Percentiles rank a stretch among this genome's conserved stretches.
phyloP scores from a whole-genome alignment of 1,140 invertebrate genomes.

The Musca vetustissima region DNA sequence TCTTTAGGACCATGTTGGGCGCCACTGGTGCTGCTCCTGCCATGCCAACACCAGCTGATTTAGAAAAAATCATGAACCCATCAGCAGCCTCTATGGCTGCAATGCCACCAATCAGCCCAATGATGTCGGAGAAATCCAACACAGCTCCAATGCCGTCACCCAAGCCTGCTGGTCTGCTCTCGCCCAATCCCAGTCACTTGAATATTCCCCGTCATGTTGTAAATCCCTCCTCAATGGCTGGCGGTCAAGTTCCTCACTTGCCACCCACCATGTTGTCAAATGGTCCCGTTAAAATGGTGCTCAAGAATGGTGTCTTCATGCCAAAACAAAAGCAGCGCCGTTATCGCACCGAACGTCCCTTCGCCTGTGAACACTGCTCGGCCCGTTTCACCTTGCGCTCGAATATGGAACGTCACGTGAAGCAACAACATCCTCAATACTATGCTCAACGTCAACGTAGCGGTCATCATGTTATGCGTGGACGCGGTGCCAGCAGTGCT shows the following conservation, averaged over 20 bases:
- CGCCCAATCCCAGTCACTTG: conserved; percentile 19
- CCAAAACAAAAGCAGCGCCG: conserved; percentile 88
- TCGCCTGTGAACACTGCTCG: conserved; percentile 84
- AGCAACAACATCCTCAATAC: conserved; percentile 87
- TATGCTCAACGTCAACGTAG: conserved; percentile 74
- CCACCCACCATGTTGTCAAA: conserved; percentile 30
- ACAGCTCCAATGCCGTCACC: conserved; percentile 24
- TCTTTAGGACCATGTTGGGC: conserved; percentile 25
- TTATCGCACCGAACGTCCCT: conserved; percentile 88
- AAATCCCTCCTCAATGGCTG: not conserved
- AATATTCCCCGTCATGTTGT: conserved; percentile 12
- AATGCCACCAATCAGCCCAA: conserved; percentile 27
- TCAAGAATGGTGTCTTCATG: conserved; percentile 85
- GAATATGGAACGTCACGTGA: conserved; percentile 92
- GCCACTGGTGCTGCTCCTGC: not conserved
- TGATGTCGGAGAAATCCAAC: conserved; percentile 26
- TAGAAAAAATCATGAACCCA: conserved; percentile 17
- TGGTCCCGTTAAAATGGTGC: conserved; percentile 83
- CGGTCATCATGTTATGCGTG: conserved; percentile 54
- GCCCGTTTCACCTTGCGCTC: conserved; percentile 86
- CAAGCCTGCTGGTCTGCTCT: conserved; percentile 9
- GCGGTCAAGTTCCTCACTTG: conserved; percentile 26
- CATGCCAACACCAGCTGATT: conserved; percentile 18
- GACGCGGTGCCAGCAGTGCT: conserved; percentile 42
- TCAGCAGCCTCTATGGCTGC: not conserved